These are phyloP conservation scores for Distichodus sexfasciatus DNA, from an alignment of 2,797 vertebrate genomes.

Conservation along the genomic window DNA sequence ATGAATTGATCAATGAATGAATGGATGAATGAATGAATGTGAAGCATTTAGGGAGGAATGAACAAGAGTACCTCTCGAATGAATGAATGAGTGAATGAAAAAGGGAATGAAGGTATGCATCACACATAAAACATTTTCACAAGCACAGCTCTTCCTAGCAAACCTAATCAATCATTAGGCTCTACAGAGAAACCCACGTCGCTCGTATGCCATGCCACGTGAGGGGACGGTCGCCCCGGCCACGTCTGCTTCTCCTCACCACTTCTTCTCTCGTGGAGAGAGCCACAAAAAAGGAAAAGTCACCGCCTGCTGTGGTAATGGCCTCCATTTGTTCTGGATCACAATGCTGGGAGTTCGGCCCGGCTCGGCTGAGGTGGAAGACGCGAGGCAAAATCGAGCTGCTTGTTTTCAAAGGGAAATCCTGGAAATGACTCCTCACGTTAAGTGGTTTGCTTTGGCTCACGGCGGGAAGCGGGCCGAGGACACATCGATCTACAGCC, in stretches of 20 bases:
- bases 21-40: too few species aligned
- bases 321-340: conserved; percentile 45
- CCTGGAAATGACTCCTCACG: conserved; percentile 38
- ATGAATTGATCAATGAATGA: too few species aligned
- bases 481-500: conserved; percentile 42
- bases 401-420: conserved; percentile 47
- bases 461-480: conserved; percentile 13
- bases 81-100: too few species aligned
- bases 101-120: too few species aligned
- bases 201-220: neutral
- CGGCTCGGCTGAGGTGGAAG: conserved; percentile 14
- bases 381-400: conserved; percentile 2
- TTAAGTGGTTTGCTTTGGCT: conserved; percentile 50
- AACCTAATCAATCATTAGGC: neutral
- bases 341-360: conserved; percentile 27
- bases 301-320: conserved; percentile 42
- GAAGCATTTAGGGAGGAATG: too few species aligned
- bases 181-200: neutral
- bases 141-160: too few species aligned
- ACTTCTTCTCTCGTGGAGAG: conserved; percentile 31
- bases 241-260: conserved; percentile 7
- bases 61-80: too few species aligned
- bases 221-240: neutral
- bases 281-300: conserved; percentile 38
- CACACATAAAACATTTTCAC: too few species aligned